Evolutionary conservation across 2,888 invertebrate species (phyloP).

Genomic region (Polietes domitor): DNA sequence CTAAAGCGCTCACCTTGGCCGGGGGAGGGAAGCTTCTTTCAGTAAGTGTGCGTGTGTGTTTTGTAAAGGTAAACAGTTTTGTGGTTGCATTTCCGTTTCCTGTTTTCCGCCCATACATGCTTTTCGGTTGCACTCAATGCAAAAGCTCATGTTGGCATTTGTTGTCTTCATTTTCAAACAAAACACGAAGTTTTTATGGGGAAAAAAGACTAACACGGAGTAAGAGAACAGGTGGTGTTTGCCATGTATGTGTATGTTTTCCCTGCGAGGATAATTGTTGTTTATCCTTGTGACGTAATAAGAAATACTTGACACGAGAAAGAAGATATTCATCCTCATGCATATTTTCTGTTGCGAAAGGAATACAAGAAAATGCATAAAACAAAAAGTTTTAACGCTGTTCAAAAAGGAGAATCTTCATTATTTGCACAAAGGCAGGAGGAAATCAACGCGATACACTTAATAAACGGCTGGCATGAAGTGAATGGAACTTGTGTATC

Average conservation of each 20-base stretch:
- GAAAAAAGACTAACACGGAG: neutral
- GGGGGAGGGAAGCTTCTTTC: neutral
- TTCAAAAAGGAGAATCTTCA: neutral
- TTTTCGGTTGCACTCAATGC: neutral
- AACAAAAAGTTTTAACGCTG: neutral
- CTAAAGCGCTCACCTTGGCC: neutral
- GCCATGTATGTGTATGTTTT: slow-evolving; percentile 26
- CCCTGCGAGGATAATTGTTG: slow-evolving; percentile 75
- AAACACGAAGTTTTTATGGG: slow-evolving; percentile 1
- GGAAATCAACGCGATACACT: neutral
- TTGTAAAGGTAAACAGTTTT: slow-evolving; percentile 59
- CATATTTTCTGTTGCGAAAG: neutral
- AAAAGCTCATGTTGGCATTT: slow-evolving; percentile 39
- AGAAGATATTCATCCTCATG: neutral
- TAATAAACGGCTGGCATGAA: neutral
- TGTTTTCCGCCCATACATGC: slow-evolving; percentile 13
- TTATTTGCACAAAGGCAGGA: neutral
- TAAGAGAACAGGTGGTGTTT: neutral
- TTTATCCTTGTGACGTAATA: slow-evolving; percentile 75
- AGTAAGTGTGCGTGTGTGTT: neutral
- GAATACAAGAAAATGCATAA: neutral
- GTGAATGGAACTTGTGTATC: no score
- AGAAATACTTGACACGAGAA: slow-evolving; percentile 26
- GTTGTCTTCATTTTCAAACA: slow-evolving; percentile 43
- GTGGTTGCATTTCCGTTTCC: slow-evolving; percentile 61